Base-by-base conservation (phyloP, 2,888 invertebrate genomes). In the Dasysyrphus tricinctus region DNA sequence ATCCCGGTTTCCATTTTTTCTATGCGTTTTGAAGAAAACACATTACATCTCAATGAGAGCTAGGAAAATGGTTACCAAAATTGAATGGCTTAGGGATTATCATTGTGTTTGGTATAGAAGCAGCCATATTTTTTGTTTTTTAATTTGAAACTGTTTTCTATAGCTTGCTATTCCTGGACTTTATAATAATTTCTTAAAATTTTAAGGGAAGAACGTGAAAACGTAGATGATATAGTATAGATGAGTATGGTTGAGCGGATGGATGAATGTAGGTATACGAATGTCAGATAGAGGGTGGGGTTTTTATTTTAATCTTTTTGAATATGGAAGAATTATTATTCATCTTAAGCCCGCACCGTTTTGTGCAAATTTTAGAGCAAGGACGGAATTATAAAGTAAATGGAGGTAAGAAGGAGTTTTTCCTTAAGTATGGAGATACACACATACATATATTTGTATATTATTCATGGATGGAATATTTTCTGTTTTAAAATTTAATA, bases 171-270 rank as follows among this genome's bases (percentile, higher is more conserved):
- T 24, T 42, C 47, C 54, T 39, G 61, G 67, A 54, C 59, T 73
- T 65, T 76, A 80, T 84, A 84, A 84, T 86, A 84, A 84, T 86
- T 86, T 82, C 51, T 72, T 74, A 75, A 78, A 82, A 79, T 82
- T 75, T 75, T 78, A 74, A 81, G 78, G 69, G 74, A 37, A 65
- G 32, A 24, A 24, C 63, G 11, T 24, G 39, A 77, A 82, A 72
- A 72, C 77, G 82, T 82, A 78, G 81, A 81, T 81, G 77, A 74
- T 69, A 75, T 69, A 75, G 86, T 74, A 74, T 42, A 78, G 77
- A 85, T 61, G 67, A 37, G 49, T 63, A 61, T 42, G 67, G 16
- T 29, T 61, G 8, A 51, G 59, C 51, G 39, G 44, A 47, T 51
- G 54, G 49, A 61, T 75, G 44, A 44, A 67, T 74, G 11, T 63